phyloP scores from a whole-genome alignment of 2,113 vertebrate species.

The Rhabdornis inornatus region DNA sequence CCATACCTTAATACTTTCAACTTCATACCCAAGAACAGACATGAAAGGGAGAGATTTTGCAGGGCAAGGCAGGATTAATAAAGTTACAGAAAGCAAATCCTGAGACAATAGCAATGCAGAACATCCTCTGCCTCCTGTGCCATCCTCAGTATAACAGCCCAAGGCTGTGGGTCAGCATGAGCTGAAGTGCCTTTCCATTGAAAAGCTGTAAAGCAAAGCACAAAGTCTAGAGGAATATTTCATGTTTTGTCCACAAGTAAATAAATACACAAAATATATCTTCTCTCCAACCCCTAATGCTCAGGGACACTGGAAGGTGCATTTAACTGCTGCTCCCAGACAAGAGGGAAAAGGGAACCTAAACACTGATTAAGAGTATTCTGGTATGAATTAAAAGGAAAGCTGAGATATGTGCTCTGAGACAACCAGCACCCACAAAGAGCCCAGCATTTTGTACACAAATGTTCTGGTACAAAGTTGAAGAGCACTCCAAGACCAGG shows the following conservation, averaged over 20 bases:
- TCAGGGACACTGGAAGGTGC: not conserved
- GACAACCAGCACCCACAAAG: not conserved
- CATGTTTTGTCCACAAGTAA: not conserved
- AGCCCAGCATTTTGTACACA: not conserved
- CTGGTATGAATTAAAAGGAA: not conserved
- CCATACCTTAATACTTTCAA: not conserved
- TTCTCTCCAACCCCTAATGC: not conserved
- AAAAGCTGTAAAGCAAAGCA: not conserved
- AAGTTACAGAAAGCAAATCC: not conserved
- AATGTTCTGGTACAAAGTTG: not conserved
- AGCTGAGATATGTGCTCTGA: not conserved
- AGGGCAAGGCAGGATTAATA: constrained; percentile 3
- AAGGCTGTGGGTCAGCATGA: not conserved
- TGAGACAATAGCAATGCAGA: not conserved
- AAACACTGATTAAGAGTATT: not conserved
- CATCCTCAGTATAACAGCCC: not conserved
- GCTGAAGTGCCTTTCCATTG: not conserved
- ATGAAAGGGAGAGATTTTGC: constrained; percentile 23
- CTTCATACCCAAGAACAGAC: not conserved
- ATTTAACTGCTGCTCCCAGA: not conserved
- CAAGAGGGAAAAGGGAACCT: not conserved
- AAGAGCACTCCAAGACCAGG: constrained; percentile 8
- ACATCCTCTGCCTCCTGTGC: not conserved
- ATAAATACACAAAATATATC: not conserved
- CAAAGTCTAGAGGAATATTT: not conserved